phyloP scores from a whole-genome alignment of 2,113 vertebrate species.

The Lycaon pictus region DNA sequence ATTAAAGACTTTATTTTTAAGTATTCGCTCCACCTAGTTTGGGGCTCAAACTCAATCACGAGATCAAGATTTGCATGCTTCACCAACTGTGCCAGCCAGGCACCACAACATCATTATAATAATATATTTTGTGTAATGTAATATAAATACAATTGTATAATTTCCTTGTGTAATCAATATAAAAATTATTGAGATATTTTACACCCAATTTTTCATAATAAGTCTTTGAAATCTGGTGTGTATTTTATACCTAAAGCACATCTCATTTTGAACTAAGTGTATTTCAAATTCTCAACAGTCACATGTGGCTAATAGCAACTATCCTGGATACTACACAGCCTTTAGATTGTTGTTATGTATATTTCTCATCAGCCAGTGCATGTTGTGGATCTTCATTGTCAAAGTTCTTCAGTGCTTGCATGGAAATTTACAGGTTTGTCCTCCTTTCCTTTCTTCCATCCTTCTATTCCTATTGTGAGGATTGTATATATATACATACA shows the following conservation, averaged over 20 bases:
- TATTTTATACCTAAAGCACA: background rate
- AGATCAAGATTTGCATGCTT: background rate
- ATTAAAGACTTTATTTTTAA: background rate
- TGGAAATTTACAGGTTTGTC: background rate
- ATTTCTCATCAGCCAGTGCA: background rate
- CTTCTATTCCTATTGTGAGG: background rate
- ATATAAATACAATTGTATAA: background rate
- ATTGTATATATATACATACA: background rate
- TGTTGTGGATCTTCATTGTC: background rate
- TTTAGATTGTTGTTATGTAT: background rate
- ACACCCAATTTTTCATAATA: background rate
- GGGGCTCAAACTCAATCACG: background rate
- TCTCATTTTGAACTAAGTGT: background rate
- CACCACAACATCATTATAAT: constrained; percentile 26
- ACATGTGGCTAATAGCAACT: background rate
- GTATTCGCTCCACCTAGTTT: background rate
- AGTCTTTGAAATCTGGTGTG: background rate
- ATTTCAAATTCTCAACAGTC: background rate
- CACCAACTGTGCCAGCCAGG: background rate
- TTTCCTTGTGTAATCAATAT: constrained; percentile 6
- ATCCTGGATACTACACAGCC: background rate
- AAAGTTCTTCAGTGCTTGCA: background rate
- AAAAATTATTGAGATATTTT: background rate
- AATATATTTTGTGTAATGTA: constrained; percentile 31
- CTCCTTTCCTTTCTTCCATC: background rate